These are phyloP conservation scores for Stercorarius parasiticus DNA, from an alignment of 2,113 vertebrate species.

Conservation along the genomic window DNA sequence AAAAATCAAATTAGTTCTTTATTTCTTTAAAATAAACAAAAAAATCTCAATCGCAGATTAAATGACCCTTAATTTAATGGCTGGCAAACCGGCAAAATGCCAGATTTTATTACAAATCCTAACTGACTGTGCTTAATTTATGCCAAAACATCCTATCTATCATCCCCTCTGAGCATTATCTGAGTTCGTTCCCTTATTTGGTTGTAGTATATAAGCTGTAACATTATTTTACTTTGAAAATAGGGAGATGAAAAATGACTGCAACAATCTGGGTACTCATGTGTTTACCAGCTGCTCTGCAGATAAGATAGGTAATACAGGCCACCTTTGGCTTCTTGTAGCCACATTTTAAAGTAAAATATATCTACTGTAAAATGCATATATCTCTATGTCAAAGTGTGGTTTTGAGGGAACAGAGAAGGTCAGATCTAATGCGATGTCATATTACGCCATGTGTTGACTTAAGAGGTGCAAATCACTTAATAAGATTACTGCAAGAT, in stretches of 20 bases:
- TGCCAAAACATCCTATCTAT: not conserved
- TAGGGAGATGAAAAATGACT: not conserved
- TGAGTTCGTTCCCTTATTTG: conserved; percentile 3
- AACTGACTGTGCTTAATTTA: not conserved
- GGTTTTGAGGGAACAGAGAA: not conserved
- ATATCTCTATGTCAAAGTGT: not conserved
- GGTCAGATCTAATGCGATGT: not conserved
- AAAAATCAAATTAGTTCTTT: not conserved
- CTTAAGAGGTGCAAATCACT: not conserved
- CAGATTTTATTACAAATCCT: not conserved
- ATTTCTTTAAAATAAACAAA: not conserved
- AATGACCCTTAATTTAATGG: not conserved
- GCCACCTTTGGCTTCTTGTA: not conserved
- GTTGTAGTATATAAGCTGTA: not conserved
- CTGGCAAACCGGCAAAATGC: not conserved
- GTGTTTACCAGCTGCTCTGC: not conserved
- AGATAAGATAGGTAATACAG: not conserved
- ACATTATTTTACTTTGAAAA: conserved; percentile 41
- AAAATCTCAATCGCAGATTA: not conserved
- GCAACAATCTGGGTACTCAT: not conserved
- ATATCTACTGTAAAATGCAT: not conserved
- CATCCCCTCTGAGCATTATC: not conserved
- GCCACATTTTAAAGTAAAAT: not conserved
- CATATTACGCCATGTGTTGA: not conserved
- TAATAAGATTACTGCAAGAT: not conserved